Evolutionary conservation across 2,797 vertebrate genomes (phyloP).

Genomic region (Halcyon badia): DNA sequence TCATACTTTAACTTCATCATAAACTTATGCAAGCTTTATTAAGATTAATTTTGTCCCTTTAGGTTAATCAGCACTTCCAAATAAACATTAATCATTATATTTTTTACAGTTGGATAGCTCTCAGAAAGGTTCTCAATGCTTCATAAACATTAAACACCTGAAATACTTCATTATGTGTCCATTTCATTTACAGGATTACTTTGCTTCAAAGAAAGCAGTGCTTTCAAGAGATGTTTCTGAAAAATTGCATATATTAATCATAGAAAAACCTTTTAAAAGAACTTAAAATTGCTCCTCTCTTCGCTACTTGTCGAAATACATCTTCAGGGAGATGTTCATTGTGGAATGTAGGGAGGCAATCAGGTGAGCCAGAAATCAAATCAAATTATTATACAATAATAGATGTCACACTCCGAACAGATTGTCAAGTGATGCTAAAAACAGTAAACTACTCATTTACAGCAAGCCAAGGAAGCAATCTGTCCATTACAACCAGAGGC

Average conservation of each 20-base stretch:
- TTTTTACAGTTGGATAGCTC: not conserved
- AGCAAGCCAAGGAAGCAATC: not conserved
- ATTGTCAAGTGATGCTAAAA: not conserved
- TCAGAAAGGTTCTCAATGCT: not conserved
- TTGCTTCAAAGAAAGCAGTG: not conserved
- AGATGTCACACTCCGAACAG: not conserved
- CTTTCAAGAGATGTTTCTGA: not conserved
- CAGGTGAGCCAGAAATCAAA: not conserved
- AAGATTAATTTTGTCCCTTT: not conserved
- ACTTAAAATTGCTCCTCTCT: not conserved
- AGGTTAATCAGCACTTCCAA: not conserved
- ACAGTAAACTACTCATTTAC: not conserved
- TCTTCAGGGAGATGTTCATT: not conserved
- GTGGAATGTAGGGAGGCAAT: not conserved
- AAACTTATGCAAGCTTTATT: not conserved
- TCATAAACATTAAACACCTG: not conserved
- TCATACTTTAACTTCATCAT: not conserved
- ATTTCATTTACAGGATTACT: not conserved
- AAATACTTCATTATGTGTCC: not conserved
- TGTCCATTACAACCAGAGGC: not conserved
- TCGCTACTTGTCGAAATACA: not conserved
- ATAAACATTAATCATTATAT: not conserved
- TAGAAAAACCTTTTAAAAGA: not conserved
- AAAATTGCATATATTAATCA: not conserved
- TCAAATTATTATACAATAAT: not conserved